These are phyloP conservation scores for Sphecodes monilicornis DNA, from an alignment of 2,888 invertebrate genomes.

Conservation along the genomic window DNA sequence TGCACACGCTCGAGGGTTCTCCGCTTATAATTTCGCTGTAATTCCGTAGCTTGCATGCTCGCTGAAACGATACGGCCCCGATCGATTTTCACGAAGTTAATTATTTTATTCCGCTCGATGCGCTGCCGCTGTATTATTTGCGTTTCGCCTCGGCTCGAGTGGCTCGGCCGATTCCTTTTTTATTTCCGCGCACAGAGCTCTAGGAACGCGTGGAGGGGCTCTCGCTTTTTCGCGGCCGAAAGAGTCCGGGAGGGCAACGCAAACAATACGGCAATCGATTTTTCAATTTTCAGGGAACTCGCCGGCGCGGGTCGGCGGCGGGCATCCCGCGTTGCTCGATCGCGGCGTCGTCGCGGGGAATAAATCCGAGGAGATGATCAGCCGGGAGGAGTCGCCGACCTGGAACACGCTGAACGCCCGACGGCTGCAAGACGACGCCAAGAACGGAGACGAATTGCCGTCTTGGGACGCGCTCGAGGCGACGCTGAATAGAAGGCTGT, in stretches of 20 bases:
- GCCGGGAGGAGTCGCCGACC: slow-evolving; percentile 74
- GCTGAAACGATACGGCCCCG: neutral
- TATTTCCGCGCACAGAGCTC: slow-evolving; percentile 3
- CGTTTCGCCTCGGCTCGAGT: slow-evolving; percentile 4
- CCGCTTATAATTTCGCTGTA: neutral
- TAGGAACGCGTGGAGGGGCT: neutral
- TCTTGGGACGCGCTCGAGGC: slow-evolving; percentile 79
- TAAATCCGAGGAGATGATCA: slow-evolving; percentile 76
- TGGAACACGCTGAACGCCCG: slow-evolving; percentile 69
- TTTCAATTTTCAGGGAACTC: slow-evolving; percentile 71
- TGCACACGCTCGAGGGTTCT: slow-evolving; percentile 70
- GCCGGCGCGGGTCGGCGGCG: slow-evolving; percentile 66
- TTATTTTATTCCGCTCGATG: slow-evolving; percentile 18
- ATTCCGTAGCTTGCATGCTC: neutral
- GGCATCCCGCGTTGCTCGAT: slow-evolving; percentile 64
- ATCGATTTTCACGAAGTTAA: slow-evolving; percentile 17
- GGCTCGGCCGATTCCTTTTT: slow-evolving; percentile 26
- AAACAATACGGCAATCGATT: slow-evolving; percentile 50
- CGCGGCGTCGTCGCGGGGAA: slow-evolving; percentile 69
- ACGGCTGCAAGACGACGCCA: slow-evolving; percentile 59
- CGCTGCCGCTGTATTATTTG: slow-evolving; percentile 14
- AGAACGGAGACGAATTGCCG: slow-evolving; percentile 72
- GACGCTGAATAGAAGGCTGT: slow-evolving; percentile 75
- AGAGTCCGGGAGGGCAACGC: neutral
- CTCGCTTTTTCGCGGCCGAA: slow-evolving; percentile 9